Conservation (phyloP, 2,888 invertebrate genomes). For the Cantharis rustica region DNA sequence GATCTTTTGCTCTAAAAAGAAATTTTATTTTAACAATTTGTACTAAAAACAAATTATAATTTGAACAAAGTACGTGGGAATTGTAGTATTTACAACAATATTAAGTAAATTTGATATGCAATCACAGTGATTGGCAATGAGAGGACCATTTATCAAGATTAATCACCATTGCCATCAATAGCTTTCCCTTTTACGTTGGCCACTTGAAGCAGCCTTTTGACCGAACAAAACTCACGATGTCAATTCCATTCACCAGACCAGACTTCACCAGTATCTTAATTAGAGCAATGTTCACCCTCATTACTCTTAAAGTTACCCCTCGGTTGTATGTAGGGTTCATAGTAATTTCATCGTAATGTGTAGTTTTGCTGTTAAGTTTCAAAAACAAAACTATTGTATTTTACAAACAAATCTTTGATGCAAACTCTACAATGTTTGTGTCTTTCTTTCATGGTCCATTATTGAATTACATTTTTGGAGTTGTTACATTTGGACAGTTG, state of each 20-base stretch:
- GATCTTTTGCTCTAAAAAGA: too few relatives aligned
- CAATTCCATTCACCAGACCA: slow-evolving; percentile 36
- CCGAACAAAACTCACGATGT: slow-evolving; percentile 35
- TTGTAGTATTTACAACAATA: slow-evolving; percentile 18
- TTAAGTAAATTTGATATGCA: slow-evolving; percentile 44
- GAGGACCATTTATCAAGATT: slow-evolving; percentile 47
- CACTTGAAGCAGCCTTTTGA: slow-evolving; percentile 50
- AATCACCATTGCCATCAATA: slow-evolving; percentile 47
- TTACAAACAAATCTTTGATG: not conserved
- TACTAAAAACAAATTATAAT: not conserved
- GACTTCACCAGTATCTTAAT: slow-evolving; percentile 40
- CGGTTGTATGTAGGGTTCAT: slow-evolving; percentile 13
- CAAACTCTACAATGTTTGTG: not conserved
- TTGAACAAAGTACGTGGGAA: not conserved
- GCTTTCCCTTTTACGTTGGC: slow-evolving; percentile 47
- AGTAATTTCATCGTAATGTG: not conserved
- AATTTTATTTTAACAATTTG: not conserved
- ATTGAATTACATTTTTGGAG: not conserved
- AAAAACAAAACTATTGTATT: not conserved
- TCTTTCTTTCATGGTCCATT: not conserved
- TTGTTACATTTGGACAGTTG: not conserved
- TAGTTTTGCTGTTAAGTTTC: slow-evolving; percentile 1
- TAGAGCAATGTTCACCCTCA: slow-evolving; percentile 42
- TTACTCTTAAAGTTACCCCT: slow-evolving; percentile 31
- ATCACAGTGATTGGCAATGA: slow-evolving; percentile 47